Percentiles rank a stretch among this genome's conserved stretches.
phyloP scores from a whole-genome alignment of 2,888 invertebrate genomes.

The Odontocolon sp. region DNA sequence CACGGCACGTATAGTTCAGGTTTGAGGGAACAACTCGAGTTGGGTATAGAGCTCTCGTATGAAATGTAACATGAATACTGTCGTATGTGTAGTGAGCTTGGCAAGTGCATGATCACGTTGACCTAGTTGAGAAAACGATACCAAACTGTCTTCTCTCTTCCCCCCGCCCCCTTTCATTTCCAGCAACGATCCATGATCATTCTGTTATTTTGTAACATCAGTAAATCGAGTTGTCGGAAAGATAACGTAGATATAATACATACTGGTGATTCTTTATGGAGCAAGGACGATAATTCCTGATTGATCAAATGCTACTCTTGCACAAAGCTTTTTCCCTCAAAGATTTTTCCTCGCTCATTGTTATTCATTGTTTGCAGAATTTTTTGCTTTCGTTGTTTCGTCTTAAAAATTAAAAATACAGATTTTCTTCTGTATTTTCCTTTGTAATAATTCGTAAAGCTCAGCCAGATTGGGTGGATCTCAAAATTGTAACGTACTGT shows the following conservation, averaged over 20 bases:
- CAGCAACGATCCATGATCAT: conserved; percentile 8
- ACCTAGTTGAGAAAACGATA: conserved; percentile 59
- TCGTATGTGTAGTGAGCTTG: conserved; percentile 12
- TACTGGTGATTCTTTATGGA: background rate
- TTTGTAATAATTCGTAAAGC: too few species aligned
- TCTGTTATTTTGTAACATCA: conserved; percentile 36
- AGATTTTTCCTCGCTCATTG: too few species aligned
- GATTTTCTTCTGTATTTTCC: too few species aligned
- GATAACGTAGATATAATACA: background rate
- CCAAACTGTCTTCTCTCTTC: conserved; percentile 50
- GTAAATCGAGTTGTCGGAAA: background rate
- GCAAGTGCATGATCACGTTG: conserved; percentile 59
- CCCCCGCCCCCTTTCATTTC: background rate
- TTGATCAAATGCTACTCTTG: background rate
- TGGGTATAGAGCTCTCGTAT: background rate
- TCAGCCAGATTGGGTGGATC: too few species aligned
- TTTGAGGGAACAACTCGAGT: background rate
- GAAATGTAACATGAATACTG: conserved; percentile 18
- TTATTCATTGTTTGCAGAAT: too few species aligned
- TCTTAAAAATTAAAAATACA: too few species aligned
- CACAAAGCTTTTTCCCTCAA: too few species aligned
- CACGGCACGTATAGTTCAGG: too few species aligned
- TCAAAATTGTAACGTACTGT: too few species aligned
- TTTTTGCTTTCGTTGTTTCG: too few species aligned
- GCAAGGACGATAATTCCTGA: background rate